Evolutionary conservation across 1,140 invertebrate species (phyloP), one percentile per base, ranked within the genome.

Genomic region (Limonius californicus): DNA sequence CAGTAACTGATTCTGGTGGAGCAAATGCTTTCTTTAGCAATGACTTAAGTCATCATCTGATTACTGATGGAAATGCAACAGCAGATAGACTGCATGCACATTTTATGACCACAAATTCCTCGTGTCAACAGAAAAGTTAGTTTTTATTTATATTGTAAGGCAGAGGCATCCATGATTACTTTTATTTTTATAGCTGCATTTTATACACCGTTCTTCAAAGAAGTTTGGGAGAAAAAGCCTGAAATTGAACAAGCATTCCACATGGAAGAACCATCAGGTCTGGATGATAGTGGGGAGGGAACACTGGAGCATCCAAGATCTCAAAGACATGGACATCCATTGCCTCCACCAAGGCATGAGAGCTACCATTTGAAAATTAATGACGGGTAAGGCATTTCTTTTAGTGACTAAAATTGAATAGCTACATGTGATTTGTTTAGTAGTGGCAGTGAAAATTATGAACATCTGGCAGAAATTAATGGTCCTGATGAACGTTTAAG

Each of bases 201-300:
- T 78, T 98, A 95, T 76, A 94, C 91, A 47, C 94, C 93, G 54
- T 98, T 98, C 80, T 94, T 98, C 78, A 94, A 95, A 76, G 92
- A 94, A 77, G 92, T 94, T 12, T 96, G 93, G 92, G 93, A 96
- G 70, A 91, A 94, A 69, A 96, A 97, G 70, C 91, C 92, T 27
- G 92, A 96, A 79, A 95, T 96, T 59, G 95, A 97, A 74, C 90
- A 92, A 74, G 91, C 91, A 1, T 92, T 96, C 77, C 89, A 92
- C 72, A 87, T 95, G 84, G 92, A 95, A 77, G 91, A 91, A 77
- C 88, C 84, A 59, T 84, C 84, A 32, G 81, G 82, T 66, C 75
- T 86, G 23, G 84, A 84, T 59, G 83, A 85, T 68, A 87, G 86
- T 59, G 86, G 86, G 4, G 87, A 89, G 74, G 86, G 86, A 14